Conservation (phyloP, 2,113 vertebrate species). For the Lophura nycthemera region DNA sequence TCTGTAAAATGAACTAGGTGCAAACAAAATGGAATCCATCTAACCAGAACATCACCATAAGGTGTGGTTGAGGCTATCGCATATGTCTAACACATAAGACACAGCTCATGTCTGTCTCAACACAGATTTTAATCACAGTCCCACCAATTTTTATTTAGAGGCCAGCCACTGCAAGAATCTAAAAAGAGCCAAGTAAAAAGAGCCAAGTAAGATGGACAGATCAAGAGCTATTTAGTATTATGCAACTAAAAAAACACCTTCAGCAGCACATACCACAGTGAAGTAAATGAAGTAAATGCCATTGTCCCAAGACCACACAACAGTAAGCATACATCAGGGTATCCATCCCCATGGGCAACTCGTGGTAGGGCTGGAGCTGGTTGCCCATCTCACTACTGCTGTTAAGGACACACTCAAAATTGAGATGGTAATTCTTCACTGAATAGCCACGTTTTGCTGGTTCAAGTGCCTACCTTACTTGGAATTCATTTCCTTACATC, state of each 20-base stretch:
- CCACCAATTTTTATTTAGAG: neutral
- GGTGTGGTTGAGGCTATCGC: neutral
- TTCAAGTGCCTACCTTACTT: neutral
- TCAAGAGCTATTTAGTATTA: neutral
- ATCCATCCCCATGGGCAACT: neutral
- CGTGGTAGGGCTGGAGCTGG: neutral
- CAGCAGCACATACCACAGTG: neutral
- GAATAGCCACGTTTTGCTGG: neutral
- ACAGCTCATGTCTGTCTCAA: neutral
- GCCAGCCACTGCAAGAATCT: neutral
- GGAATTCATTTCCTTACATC: neutral
- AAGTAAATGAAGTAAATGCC: neutral
- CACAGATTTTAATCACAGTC: neutral
- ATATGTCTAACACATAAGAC: neutral
- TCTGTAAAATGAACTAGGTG: neutral
- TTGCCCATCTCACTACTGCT: neutral
- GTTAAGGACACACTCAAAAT: neutral
- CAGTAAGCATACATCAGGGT: neutral
- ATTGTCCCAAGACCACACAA: neutral
- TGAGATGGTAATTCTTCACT: neutral
- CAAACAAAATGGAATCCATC: neutral
- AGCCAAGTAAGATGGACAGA: neutral
- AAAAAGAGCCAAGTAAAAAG: neutral
- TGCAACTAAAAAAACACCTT: neutral
- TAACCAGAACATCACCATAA: neutral